Percentiles rank a stretch among this genome's conserved stretches.
These are phyloP conservation scores for Plutella xylostella DNA, from an alignment of 2,888 invertebrate genomes.

Conservation along the genomic window DNA sequence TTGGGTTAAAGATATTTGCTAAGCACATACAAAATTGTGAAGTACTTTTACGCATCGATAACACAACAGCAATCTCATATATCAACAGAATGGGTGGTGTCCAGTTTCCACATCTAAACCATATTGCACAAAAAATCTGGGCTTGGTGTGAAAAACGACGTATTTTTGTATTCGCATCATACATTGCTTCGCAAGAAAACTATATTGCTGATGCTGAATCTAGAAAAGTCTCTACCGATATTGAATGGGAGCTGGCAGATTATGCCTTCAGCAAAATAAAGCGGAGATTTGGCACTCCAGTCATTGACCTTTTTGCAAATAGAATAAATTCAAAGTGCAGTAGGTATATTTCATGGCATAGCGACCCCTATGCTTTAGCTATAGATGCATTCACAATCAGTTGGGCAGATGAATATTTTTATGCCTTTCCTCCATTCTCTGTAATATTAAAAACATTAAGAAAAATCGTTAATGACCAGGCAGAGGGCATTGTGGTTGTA, in stretches of 20 bases:
- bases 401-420: background rate
- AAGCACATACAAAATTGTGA: background rate
- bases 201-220: conserved; percentile 4
- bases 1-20: conserved; percentile 7
- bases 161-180: background rate
- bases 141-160: conserved; percentile 4
- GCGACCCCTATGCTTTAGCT: background rate
- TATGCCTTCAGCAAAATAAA: background rate
- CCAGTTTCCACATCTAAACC: conserved; percentile 4
- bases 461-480: conserved; percentile 26
- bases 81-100: conserved; percentile 6
- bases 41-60: conserved; percentile 6
- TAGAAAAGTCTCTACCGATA: background rate
- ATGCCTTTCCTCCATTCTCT: background rate
- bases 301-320: background rate
- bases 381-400: background rate
- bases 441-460: conserved; percentile 13
- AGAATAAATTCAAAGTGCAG: background rate
- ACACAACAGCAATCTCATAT: conserved; percentile 2
- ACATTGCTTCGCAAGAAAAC: conserved; percentile 3
- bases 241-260: background rate
- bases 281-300: background rate
- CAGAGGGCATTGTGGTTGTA: conserved; percentile 25
- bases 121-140: conserved; percentile 5
- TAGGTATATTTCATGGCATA: background rate